Evolutionary conservation across 1,140 invertebrate species (phyloP), one percentile per base, ranked within the genome.

Genomic region (Odontomachus brunneus): DNA sequence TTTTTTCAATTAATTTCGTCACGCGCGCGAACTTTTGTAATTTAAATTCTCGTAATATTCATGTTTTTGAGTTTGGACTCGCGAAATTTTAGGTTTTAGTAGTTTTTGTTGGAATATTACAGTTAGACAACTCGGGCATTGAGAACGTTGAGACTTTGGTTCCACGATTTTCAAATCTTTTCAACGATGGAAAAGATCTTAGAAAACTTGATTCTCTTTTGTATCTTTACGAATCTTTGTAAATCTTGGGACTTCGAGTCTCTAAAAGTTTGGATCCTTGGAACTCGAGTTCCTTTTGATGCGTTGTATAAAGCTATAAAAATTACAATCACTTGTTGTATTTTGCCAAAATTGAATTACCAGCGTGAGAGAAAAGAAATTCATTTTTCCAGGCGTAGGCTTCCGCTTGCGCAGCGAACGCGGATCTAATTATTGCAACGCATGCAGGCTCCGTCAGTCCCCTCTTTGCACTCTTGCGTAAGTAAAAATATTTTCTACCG

Each of bases 391-490:
- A 80, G 69, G 63, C 75, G 75, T 80, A 80, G 44, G 51, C 75
- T 80, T 80, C 9, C 3, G 65, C 75, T 80, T 80, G 33, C 63
- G 51, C 51, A 80, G 75, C 33, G 33, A 80, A 80, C 65, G 65
- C 65, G 33, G 65, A 69, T 80, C 63, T 80, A 78, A 78, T 80
- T 69, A 80, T 80, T 69, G 75, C 75, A 80, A 71, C 65, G 65
- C 75, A 80, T 80, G 75, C 75, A 80, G 75, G 53, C 51, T 78
- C 63, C 63, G 75, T 71, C 65, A 80, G 22, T 80, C 75, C n/a
- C 75, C 65, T 80, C 75, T 71, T 80, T 80, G 75, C 75, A 80
- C 75, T 80, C 65, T 80, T 80, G 75, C 75, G 65, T 80, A 80
- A 80, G 66, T 80, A 80, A 71, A 80, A 80, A 57, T 80, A 80